phyloP scores from a whole-genome alignment of 64 coral and sea anemone species.

The Actinia tenebrosa region DNA sequence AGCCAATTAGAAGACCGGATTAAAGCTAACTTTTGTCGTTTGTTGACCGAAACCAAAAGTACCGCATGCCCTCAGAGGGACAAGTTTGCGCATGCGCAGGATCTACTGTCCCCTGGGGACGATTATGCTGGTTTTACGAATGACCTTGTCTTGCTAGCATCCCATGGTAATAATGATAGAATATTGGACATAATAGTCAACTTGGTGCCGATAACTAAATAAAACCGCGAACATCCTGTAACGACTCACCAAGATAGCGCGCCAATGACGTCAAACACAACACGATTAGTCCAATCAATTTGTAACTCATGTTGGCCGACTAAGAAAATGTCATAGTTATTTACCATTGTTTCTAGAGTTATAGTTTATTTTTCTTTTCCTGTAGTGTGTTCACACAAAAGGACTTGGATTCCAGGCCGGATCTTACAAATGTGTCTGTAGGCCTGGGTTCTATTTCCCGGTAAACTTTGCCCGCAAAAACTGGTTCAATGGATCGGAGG shows the following conservation, averaged over 20 bases:
- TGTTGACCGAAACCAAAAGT: no score
- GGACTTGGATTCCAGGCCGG: conserved; percentile 76
- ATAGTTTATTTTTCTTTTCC: not conserved
- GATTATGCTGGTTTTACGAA: not conserved
- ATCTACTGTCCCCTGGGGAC: no score
- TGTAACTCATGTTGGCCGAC: not conserved
- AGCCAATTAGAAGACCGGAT: no score
- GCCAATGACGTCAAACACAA: not conserved
- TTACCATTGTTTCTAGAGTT: not conserved
- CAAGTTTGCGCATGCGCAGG: no score
- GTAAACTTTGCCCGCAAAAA: conserved; percentile 28
- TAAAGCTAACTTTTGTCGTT: no score
- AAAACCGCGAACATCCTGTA: not conserved
- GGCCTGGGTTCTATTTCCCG: conserved; percentile 77
- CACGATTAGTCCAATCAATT: no score
- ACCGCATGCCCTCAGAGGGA: no score
- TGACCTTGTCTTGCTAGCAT: not conserved
- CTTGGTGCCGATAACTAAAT: not conserved
- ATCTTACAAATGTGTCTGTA: conserved; percentile 85
- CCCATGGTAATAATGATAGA: not conserved
- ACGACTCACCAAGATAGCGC: not conserved
- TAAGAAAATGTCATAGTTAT: not conserved
- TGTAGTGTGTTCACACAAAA: conserved; percentile 57
- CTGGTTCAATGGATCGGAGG: conserved; percentile 73
- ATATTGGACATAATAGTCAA: not conserved